A percentile compares a stretch with the other conserved stretches of the same genome.
These are phyloP conservation scores for Poecilia picta DNA, from an alignment of 2,797 vertebrate species.

Conservation along the genomic window DNA sequence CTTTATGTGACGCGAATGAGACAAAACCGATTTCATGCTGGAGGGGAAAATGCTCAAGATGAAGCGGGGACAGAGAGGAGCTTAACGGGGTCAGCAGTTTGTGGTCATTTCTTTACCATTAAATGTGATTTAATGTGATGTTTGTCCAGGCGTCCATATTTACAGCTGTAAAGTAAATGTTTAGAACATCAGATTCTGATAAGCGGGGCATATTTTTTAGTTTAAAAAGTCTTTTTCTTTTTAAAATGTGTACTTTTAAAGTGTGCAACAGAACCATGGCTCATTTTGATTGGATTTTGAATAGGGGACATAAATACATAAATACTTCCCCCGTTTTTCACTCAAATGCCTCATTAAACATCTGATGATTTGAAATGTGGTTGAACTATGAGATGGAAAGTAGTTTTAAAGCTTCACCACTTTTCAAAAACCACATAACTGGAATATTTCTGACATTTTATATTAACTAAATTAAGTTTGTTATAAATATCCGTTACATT, in stretches of 20 bases:
- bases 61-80: conserved; percentile 15
- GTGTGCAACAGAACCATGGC: background rate
- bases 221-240: background rate
- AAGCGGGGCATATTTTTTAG: background rate
- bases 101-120: conserved; percentile 5
- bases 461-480: background rate
- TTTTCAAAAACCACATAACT: background rate
- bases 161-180: conserved; percentile 2
- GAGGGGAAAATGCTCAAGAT: background rate
- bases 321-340: background rate
- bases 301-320: background rate
- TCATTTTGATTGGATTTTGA: background rate
- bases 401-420: background rate
- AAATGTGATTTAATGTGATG: background rate
- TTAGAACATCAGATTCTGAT: background rate
- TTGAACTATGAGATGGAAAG: background rate
- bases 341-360: background rate
- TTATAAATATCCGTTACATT: background rate
- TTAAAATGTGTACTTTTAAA: background rate
- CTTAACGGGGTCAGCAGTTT: conserved; percentile 19
- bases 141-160: background rate
- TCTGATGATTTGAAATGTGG: background rate
- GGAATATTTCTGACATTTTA: background rate
- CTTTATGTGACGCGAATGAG: conserved; percentile 24
- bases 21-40: conserved; percentile 33